phyloP scores from a whole-genome alignment of 2,888 invertebrate genomes.

The Holacanthella duospinosa region DNA sequence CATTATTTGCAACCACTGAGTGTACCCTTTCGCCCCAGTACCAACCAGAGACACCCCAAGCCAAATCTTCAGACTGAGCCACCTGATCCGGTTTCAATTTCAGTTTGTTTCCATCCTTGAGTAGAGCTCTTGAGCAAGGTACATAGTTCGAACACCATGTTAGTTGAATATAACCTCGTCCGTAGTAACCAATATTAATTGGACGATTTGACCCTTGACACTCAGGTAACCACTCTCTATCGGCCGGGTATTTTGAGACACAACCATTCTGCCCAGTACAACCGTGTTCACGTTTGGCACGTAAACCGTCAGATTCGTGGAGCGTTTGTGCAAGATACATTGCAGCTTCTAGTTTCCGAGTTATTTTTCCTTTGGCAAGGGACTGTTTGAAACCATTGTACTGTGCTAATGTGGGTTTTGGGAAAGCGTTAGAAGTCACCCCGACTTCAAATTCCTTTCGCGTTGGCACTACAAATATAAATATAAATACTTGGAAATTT shows the following conservation, averaged over 20 bases:
- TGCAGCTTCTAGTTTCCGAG: constrained; percentile 27
- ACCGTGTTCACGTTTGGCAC: constrained; percentile 22
- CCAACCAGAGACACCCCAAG: constrained; percentile 11
- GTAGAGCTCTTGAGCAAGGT: constrained; percentile 8
- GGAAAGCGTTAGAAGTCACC: constrained; percentile 24
- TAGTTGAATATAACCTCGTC: constrained; percentile 14
- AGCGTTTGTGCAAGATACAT: constrained; percentile 31
- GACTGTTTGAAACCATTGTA: constrained; percentile 21
- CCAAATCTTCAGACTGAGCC: constrained; percentile 7
- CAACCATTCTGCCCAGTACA: constrained; percentile 15
- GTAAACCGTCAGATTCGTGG: constrained; percentile 29
- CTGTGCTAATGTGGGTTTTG: constrained; percentile 19
- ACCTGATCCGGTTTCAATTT: constrained; percentile 11
- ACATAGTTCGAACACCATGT: constrained; percentile 16
- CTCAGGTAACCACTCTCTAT: constrained; percentile 7
- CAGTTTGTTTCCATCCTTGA: neutral
- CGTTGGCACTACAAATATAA: neutral
- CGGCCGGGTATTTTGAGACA: neutral
- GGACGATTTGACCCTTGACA: constrained; percentile 7
- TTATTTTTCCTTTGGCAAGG: constrained; percentile 18
- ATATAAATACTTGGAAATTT: too few relatives aligned
- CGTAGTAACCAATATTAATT: constrained; percentile 8
- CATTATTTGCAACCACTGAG: neutral
- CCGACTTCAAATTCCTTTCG: constrained; percentile 21
- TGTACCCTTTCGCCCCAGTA: constrained; percentile 9